Evolutionary conservation across 2,113 vertebrate species (phyloP), one percentile per base, ranked within the genome.

Genomic region (Pseudorasbora parva): DNA sequence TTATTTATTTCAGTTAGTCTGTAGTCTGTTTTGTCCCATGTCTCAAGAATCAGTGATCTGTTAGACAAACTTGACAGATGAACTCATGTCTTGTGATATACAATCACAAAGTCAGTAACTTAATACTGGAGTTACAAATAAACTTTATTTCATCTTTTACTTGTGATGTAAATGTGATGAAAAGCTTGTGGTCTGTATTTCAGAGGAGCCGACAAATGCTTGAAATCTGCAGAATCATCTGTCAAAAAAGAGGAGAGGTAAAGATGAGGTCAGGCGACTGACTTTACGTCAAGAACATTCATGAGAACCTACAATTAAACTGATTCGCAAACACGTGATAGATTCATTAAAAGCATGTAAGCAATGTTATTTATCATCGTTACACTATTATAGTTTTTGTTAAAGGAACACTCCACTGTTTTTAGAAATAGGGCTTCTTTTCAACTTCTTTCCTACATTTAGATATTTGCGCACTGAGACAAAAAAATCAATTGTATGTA

Each of bases 181-280:
- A 59, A 11, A n/a, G 8, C 19, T 37, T 37, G 62, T 66, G 15
- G 30, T 66, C 62, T 66, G 62, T 37, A 2, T 66, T 33, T 66
- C 30, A 66, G 62, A 8, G 15, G 62, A 66, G 33, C 15, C 1
- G 3, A 19, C 30, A 37, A 10, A 66, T 10, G 2, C 17, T 4
- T 68, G 64, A 68, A 37, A 37, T 66, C 62, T 66, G 62, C 17
- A 33, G 14, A 64, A 33, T 68, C 64, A 68, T 68, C 64, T 68
- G 62, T 66, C 15, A 19, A 19, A 33, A 27, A 68, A 37, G 30
- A 37, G 17, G 1, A 33, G 27, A 33, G 62, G 27, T 33, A 17
- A 68, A 68, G 30, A 9, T 68, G 30, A 62, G 37, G 25, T 60
- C 12, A 8, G 25, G 27, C 8, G 62, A 27, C 27, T 62, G 1